Conservation (phyloP, 2,797 vertebrate genomes). For the Myoxocephalus aenaeus region DNA sequence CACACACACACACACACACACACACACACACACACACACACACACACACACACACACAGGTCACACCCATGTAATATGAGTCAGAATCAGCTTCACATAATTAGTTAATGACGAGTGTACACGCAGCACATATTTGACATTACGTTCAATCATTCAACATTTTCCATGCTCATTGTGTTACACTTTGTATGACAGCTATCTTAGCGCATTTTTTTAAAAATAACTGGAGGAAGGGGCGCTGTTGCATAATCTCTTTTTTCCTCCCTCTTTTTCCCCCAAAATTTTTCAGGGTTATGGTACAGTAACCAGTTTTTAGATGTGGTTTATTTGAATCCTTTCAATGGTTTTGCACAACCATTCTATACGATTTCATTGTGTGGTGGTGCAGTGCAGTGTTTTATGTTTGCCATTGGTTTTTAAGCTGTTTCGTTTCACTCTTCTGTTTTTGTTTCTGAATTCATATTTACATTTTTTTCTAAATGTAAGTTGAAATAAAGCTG, state of each 20-base stretch:
- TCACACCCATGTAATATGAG: neutral
- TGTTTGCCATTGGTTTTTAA: constrained; percentile 19
- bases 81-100: neutral
- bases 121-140: constrained; percentile 2
- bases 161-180: neutral
- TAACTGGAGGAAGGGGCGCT: neutral
- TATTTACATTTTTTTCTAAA: neutral
- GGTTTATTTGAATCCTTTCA: constrained; percentile 34
- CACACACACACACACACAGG: constrained; percentile 1
- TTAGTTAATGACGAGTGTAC: neutral
- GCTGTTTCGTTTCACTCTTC: constrained; percentile 21
- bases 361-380: constrained; percentile 29
- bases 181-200: neutral
- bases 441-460: constrained; percentile 11
- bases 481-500: constrained; percentile 21
- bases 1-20: constrained; percentile 20
- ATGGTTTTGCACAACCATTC: constrained; percentile 9
- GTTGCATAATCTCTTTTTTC: constrained; percentile 46
- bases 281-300: constrained; percentile 79
- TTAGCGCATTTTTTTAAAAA: neutral
- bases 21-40: constrained; percentile 5
- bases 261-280: constrained; percentile 58
- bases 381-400: constrained; percentile 54
- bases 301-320: constrained; percentile 66
- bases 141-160: constrained; percentile 5